phyloP scores from a whole-genome alignment of 2,797 vertebrate species.

The Percopsis omiscomaycus region DNA sequence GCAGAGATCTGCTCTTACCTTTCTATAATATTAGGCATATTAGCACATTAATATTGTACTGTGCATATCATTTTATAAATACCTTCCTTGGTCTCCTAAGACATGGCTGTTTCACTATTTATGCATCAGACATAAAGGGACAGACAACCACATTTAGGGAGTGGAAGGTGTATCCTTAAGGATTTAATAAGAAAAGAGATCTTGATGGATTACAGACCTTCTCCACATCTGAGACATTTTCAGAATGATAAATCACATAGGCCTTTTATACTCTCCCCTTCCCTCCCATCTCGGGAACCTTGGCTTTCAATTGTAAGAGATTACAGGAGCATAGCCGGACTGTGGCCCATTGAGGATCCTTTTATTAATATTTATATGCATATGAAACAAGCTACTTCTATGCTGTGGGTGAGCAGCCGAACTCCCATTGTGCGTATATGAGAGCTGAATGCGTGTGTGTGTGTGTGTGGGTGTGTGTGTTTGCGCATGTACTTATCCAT shows the following conservation, averaged over 20 bases:
- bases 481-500: conserved; percentile 20
- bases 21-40: neutral
- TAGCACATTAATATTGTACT: conserved; percentile 21
- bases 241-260: conserved; percentile 83
- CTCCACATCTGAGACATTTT: conserved; percentile 81
- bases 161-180: conserved; percentile 81
- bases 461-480: conserved; percentile 28
- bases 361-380: conserved; percentile 85
- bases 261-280: conserved; percentile 62
- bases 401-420: conserved; percentile 66
- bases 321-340: conserved; percentile 78
- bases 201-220: conserved; percentile 83
- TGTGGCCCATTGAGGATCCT: conserved; percentile 70
- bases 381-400: conserved; percentile 76
- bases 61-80: conserved; percentile 55
- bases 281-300: conserved; percentile 72
- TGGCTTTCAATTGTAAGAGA: conserved; percentile 81
- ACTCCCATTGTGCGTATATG: conserved; percentile 51
- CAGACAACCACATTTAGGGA: conserved; percentile 75
- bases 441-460: conserved; percentile 34
- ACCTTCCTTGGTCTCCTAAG: conserved; percentile 50
- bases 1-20: neutral
- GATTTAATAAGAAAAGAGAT: conserved; percentile 86
- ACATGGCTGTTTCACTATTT: conserved; percentile 69
- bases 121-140: conserved; percentile 81